Evolutionary conservation across 1,140 invertebrate genomes (phyloP), one percentile per base, ranked within the genome.

Genomic region (Alviniconcha marisindica): DNA sequence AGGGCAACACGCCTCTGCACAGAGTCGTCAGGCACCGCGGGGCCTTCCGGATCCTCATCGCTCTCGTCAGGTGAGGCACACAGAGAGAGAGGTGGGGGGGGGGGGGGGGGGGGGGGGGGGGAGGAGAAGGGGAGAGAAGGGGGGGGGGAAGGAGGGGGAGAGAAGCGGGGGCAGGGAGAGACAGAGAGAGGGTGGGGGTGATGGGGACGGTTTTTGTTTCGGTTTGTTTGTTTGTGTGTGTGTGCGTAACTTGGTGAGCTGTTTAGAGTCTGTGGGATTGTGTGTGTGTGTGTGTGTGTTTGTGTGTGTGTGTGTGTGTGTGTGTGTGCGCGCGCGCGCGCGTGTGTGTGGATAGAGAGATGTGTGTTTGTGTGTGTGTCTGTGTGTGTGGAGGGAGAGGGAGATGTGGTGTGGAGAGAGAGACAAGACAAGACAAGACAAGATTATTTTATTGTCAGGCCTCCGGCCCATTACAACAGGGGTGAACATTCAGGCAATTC

Each of bases 11-110:
- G 0, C 87, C 85, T 1, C 86, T 91, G 15, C 90, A 91, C 54
- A 86, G 87, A 33, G 87, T 88, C 10, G 87, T 91, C 78, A 80
- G 88, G 66, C 88, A 89, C n/a, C 84, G 87, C 24, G 90, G 90
- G 12, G 87, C 87, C n/a, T 90, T 86, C 83, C 83, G 89, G 66
- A 89, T 91, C 21, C 85, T 91, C 74, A 83, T 89, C 56, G 89
- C 89, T 14, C 80, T 91, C 0, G 85, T 91, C 54, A 90, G 90
- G 90, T 91, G 82, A 78, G 86, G 77, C 1, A 33, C 5, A 60
- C n/a, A 28, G 24, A n/a, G n/a, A n/a, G n/a, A n/a, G n/a, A n/a
- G n/a, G n/a, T n/a, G n/a, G n/a, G n/a, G n/a, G n/a, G n/a, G n/a
- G n/a, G n/a, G n/a, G n/a, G n/a, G n/a, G n/a, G n/a, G n/a, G n/a